phyloP scores from a whole-genome alignment of 2,888 invertebrate species.

The Yponomeuta plumbellus region DNA sequence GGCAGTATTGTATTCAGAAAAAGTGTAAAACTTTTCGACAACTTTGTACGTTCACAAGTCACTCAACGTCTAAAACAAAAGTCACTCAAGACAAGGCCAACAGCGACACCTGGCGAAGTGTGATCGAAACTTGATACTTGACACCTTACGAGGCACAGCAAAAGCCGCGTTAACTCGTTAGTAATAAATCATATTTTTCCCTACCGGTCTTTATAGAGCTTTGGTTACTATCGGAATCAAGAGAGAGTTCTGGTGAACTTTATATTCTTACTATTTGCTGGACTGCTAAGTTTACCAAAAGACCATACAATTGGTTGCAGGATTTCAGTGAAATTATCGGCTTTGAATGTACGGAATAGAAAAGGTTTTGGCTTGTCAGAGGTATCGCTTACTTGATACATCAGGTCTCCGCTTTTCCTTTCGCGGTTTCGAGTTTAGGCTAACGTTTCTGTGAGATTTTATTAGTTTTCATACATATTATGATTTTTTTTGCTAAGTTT shows the following conservation, averaged over 20 bases:
- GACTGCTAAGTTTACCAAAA: neutral
- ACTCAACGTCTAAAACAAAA: conserved; percentile 58
- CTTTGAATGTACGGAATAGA: neutral
- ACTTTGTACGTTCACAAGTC: neutral
- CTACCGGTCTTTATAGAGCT: conserved; percentile 21
- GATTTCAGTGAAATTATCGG: neutral
- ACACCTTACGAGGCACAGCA: conserved; percentile 26
- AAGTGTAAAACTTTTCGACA: neutral
- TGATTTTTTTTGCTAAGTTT: neutral
- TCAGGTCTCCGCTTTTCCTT: conserved; percentile 58
- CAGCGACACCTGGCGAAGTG: conserved; percentile 73
- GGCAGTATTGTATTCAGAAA: too few species aligned
- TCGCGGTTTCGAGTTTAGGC: conserved; percentile 60
- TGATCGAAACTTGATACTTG: conserved; percentile 67
- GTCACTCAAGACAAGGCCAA: conserved; percentile 64
- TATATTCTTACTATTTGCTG: neutral
- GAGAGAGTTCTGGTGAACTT: neutral
- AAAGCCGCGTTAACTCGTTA: conserved; percentile 29
- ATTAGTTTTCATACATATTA: neutral
- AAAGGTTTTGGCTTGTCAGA: neutral
- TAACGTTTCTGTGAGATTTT: neutral
- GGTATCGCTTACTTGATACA: conserved; percentile 53
- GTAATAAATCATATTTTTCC: conserved; percentile 32
- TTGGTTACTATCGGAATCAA: neutral
- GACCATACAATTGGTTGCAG: neutral